Base-by-base conservation (phyloP, 2,888 invertebrate genomes). In the Ophion ellenae region DNA sequence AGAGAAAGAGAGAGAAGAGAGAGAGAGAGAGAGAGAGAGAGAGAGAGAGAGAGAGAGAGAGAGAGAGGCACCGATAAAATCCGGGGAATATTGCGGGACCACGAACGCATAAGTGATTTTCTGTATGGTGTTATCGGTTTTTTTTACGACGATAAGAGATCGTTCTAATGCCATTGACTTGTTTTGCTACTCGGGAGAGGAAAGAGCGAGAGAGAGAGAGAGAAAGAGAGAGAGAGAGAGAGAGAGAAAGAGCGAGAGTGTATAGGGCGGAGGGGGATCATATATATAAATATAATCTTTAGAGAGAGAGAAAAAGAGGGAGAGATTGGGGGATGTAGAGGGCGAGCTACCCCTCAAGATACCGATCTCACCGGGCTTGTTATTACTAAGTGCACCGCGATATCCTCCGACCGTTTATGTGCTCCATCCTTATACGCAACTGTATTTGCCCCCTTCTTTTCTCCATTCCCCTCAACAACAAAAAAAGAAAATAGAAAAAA, bases 101-200 rank as follows among this genome's bases (percentile, higher is more conserved):
- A 17, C 47, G 79, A 84, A 87, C 88, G 90, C 89, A 89, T 91
- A 93, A 93, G 91, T 92, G 93, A 93, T 92, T 93, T 92, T 93
- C 92, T 91, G 91, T 92, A 88, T 88, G 87, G 87, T 87, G 73
- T 83, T 59, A 47, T 47, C 47, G 47, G 10, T 47, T 47, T 14
- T 47, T 47, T 47, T 47, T 14, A 47, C 10, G 88, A 81, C 88
- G 91, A 93, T 92, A 93, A 90, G 90, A 91, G 32, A 32, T 90
- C 91, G 86, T 84, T 87, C 90, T 93, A 94, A 94, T 93, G 93
- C 91, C 84, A 86, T 93, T 93, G 92, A 90, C 93, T 92, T 93
- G 94, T 93, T 93, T 47, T 89, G 86, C 86, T 88, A 84, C 89
- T 89, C 36, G 24, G 40, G 59, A 40, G 59, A 59, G 67, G 63